Evolutionary conservation across 2,797 vertebrate genomes (phyloP).

Genomic region (Sternotherus odoratus): DNA sequence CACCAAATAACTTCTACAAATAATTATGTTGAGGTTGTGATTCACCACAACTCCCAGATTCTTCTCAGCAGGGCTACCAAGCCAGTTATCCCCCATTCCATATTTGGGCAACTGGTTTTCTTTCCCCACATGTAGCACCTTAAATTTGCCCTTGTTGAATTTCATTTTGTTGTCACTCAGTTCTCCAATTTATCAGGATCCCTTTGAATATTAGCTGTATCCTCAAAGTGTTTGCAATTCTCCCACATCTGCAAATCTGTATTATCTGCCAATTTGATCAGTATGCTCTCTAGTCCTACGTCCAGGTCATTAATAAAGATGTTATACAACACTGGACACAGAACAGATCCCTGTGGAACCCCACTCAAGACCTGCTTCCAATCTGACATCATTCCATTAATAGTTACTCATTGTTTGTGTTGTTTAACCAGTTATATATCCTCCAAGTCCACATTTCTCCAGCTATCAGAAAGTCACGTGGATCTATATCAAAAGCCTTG

Average conservation of each 20-base stretch:
- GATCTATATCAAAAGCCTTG: not conserved
- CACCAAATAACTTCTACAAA: not conserved
- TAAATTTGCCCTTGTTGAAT: not conserved
- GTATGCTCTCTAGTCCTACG: not conserved
- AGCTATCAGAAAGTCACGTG: not conserved
- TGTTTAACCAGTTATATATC: not conserved
- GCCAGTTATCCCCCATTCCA: not conserved
- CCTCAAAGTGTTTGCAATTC: not conserved
- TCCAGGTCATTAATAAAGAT: not conserved
- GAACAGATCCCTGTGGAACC: not conserved
- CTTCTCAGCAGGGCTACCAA: not conserved
- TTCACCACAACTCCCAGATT: not conserved
- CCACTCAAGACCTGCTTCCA: not conserved
- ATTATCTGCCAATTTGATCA: not conserved
- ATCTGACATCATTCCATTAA: not conserved
- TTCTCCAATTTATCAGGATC: not conserved
- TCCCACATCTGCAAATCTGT: not conserved
- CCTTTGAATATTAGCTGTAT: not conserved
- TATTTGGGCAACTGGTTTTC: not conserved
- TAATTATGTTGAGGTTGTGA: not conserved
- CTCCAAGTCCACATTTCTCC: not conserved
- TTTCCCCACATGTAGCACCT: not conserved
- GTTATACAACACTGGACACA: not conserved
- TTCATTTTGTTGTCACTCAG: not conserved
- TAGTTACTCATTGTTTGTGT: not conserved